Base-by-base conservation (phyloP, 2,113 vertebrate genomes). In the Mobula hypostoma region DNA sequence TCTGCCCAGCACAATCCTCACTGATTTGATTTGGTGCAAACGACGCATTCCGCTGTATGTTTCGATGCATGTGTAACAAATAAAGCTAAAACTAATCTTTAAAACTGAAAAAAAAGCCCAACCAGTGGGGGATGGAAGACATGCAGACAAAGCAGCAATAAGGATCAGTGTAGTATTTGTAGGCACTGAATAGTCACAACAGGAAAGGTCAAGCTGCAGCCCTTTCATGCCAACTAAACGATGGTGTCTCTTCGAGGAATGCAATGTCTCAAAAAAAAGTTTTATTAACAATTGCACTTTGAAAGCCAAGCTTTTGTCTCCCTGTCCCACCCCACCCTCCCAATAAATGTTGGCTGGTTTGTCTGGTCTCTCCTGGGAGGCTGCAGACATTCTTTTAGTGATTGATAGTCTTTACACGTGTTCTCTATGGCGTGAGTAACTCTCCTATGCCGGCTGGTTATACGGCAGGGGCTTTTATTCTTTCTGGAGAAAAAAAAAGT, bases 221-320 rank as follows among this genome's bases (percentile, higher is more conserved):
- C 40, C 70, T 93, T 74, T 93, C 66, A 76, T 74, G 70, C 70
- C 91, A 74, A 93, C 91, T 48, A 70, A 93, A 40, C 11, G 24
- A 72, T 93, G 91, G 36, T 93, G 70, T 74, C 68, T 93, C 91
- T 76, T 93, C 74, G 48, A 93, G 70, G 91, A 93, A 93, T 93
- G 91, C 91, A 93, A 93, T 56, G 91, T 74, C 72, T 93, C 91
- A 93, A 93, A 93, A 48, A 36, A 93, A 93, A 48, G 91, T 74
- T 93, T 93, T 93, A 93, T 93, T 72, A 93, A 93, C 68, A 93
- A 93, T 93, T 74, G 68, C 68, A 74, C 91, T 93, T 93, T 93
- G 68, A 93, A 74, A 93, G 91, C 91, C 70, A 72, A 74, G 91
- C 91, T 74, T 74, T 93, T 93, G 68, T 93, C 36, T 93, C 70